Evolutionary conservation across 2,888 invertebrate species (phyloP).

Genomic region (Scaptomyza tumidula): DNA sequence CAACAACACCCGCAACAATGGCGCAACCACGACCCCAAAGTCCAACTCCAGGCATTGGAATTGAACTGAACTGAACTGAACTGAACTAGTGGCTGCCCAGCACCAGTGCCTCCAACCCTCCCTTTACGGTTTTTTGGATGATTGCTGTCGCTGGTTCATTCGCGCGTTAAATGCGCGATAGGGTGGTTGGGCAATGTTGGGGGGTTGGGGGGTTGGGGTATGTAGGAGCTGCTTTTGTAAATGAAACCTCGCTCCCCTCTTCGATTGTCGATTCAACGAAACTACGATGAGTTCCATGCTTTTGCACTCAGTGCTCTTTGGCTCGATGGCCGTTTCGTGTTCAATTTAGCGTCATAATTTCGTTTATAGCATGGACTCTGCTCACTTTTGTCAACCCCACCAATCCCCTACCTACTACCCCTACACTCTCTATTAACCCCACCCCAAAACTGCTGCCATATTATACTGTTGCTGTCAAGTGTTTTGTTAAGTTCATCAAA

Average conservation of each 20-base stretch:
- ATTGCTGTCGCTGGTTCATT: constrained; percentile 61
- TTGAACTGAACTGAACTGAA: constrained; percentile 2
- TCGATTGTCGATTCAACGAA: constrained; percentile 29
- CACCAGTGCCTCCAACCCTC: constrained; percentile 36
- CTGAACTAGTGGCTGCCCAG: constrained; percentile 36
- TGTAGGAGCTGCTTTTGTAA: constrained; percentile 43
- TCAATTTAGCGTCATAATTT: constrained; percentile 82
- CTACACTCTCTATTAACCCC: neutral
- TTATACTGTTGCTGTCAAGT: constrained; percentile 66
- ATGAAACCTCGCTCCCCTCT: constrained; percentile 37
- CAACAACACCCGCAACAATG: constrained; percentile 59
- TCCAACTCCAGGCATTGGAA: constrained; percentile 52
- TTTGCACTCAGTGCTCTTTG: constrained; percentile 49
- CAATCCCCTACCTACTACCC: constrained; percentile 10
- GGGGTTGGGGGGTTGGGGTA: constrained; percentile 4
- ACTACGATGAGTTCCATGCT: constrained; percentile 41
- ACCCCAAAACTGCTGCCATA: constrained; percentile 15
- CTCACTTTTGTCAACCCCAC: constrained; percentile 28
- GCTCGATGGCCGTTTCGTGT: constrained; percentile 72
- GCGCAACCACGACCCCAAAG: constrained; percentile 42
- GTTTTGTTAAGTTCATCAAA: constrained; percentile 81
- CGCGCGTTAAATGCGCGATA: constrained; percentile 70
- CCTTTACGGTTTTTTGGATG: constrained; percentile 41
- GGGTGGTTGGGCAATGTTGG: constrained; percentile 5
- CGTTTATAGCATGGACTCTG: constrained; percentile 72